Conservation (phyloP, 2,113 vertebrate genomes). For the Myotis lucifugus region DNA sequence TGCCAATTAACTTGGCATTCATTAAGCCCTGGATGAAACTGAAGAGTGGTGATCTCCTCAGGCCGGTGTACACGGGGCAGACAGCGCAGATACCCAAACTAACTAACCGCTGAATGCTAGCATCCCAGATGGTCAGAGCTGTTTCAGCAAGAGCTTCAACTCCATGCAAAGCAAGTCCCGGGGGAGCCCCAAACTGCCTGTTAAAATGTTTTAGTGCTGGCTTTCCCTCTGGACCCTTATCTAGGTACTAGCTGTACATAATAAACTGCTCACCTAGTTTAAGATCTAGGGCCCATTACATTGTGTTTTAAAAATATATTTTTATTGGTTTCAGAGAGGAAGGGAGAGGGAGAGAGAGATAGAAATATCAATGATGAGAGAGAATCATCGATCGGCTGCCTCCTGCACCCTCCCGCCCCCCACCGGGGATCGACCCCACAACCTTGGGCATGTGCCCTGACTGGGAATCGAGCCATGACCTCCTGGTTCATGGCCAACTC, state of each 20-base stretch:
- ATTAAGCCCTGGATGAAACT: constrained; percentile 11
- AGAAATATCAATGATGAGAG: no score
- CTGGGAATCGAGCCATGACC: no score
- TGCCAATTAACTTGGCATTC: constrained; percentile 51
- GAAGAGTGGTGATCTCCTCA: background rate
- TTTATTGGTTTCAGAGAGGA: no score
- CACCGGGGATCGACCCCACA: no score
- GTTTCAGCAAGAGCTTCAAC: background rate
- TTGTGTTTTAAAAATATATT: background rate
- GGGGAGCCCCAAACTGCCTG: background rate
- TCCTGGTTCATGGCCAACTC: no score
- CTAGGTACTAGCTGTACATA: background rate
- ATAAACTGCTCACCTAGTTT: constrained; percentile 9
- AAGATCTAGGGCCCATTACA: background rate
- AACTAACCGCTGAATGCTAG: background rate
- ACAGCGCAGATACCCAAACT: constrained; percentile 18
- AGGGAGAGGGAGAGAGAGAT: no score
- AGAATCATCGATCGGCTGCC: no score
- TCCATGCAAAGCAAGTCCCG: background rate
- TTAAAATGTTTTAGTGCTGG: background rate
- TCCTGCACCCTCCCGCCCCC: no score
- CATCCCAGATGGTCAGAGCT: constrained; percentile 19
- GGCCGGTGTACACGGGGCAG: background rate
- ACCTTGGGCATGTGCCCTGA: no score
- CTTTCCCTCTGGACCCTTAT: background rate